phyloP scores from a whole-genome alignment of 2,113 vertebrate genomes.

The Cyphomyrus discorhynchus region DNA sequence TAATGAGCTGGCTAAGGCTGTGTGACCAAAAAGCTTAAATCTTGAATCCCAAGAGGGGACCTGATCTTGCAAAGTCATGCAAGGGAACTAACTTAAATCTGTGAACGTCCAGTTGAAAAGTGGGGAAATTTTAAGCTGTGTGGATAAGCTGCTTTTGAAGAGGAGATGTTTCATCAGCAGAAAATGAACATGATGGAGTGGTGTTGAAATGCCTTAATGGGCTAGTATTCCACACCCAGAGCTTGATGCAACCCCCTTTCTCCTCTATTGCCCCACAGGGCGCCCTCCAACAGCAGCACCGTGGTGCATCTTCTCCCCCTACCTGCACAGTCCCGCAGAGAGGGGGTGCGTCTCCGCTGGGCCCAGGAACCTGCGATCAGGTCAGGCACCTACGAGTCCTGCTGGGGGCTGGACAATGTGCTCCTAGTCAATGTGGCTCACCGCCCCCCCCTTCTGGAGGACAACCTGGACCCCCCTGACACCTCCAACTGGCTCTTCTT shows the following conservation, averaged over 20 bases:
- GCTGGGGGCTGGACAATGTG: slow-evolving; percentile 92
- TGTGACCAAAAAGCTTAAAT: not conserved
- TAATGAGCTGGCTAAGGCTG: not conserved
- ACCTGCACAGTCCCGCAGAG: slow-evolving; percentile 68
- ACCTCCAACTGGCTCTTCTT: slow-evolving; percentile 98
- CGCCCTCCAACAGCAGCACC: slow-evolving; percentile 86
- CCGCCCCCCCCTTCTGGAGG: slow-evolving; percentile 79
- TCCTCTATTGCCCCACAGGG: slow-evolving; percentile 52
- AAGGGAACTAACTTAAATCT: not conserved
- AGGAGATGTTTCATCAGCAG: not conserved
- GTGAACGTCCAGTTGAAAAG: not conserved
- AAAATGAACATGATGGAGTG: not conserved
- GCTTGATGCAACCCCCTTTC: not conserved
- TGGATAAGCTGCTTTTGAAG: not conserved
- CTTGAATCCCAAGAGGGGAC: not conserved
- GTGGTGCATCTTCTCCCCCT: slow-evolving; percentile 87
- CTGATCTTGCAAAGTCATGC: not conserved
- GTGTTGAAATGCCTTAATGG: not conserved
- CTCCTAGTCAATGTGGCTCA: slow-evolving; percentile 85
- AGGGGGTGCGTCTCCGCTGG: slow-evolving; percentile 81
- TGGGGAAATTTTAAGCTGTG: not conserved
- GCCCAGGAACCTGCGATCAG: slow-evolving; percentile 72
- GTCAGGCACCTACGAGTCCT: slow-evolving; percentile 87
- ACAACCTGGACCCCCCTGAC: slow-evolving; percentile 85
- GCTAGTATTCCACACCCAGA: not conserved